A percentile compares a stretch with the other conserved stretches of the same genome.
Conservation (phyloP, 2,113 vertebrate genomes). For the Nansenia antarctica region DNA sequence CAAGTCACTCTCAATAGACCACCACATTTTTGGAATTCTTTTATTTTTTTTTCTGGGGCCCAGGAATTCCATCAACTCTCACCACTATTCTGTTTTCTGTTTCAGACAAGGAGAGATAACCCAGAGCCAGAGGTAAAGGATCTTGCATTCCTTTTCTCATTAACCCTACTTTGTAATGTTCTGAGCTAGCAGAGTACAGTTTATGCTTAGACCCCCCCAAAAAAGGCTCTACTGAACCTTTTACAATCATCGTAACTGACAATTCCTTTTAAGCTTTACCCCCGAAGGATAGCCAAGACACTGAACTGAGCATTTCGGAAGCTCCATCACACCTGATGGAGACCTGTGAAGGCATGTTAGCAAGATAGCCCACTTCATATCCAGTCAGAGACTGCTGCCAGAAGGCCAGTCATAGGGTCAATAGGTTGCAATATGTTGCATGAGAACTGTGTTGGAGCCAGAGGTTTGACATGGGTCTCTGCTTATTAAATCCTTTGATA, state of each 20-base stretch:
- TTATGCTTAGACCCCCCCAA: no score
- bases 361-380: background rate
- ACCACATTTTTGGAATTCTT: constrained; percentile 17
- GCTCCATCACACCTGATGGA: background rate
- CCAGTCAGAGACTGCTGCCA: background rate
- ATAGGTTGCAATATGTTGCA: background rate
- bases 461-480: background rate
- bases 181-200: background rate
- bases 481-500: background rate
- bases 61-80: constrained; percentile 1
- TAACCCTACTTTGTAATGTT: background rate
- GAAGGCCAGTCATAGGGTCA: background rate
- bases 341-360: background rate
- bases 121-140: background rate
- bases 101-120: background rate
- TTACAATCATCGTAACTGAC: background rate
- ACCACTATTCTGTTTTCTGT: background rate
- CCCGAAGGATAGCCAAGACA: no score
- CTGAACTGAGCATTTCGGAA: background rate
- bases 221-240: background rate
- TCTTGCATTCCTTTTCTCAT: background rate
- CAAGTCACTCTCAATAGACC: background rate
- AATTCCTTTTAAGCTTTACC: background rate
- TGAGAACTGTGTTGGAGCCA: background rate
- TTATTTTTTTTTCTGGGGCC: background rate